Percentiles rank a stretch among this genome's conserved stretches.
These are phyloP conservation scores for Plodia interpunctella DNA, from an alignment of 1,140 invertebrate genomes.

Conservation along the genomic window DNA sequence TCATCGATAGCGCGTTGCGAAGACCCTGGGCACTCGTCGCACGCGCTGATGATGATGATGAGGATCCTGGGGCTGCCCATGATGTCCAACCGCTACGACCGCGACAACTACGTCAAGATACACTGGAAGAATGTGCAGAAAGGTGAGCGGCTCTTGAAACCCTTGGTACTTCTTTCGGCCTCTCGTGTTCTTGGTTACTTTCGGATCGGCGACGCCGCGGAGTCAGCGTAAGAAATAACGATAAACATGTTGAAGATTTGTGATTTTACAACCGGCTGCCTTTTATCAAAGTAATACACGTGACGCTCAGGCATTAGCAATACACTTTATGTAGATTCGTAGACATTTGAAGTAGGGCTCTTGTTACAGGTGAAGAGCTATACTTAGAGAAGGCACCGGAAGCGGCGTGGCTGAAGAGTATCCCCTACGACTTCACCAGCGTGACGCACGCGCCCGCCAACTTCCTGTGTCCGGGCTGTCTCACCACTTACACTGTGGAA, in stretches of 20 bases:
- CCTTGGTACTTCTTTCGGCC: too few relatives aligned
- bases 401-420: conserved; percentile 28
- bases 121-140: conserved; percentile 44
- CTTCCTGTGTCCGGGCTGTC: conserved; percentile 42
- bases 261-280: too few relatives aligned
- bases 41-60: conserved; percentile 39
- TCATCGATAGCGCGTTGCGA: conserved; percentile 30
- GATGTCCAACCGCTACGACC: conserved; percentile 55
- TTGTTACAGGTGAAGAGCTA: conserved; percentile 42
- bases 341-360: too few relatives aligned
- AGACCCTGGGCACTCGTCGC: conserved; percentile 34
- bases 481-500: conserved; percentile 35
- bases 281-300: too few relatives aligned
- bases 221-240: too few relatives aligned
- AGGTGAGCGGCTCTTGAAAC: too few relatives aligned
- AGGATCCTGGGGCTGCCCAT: conserved; percentile 42
- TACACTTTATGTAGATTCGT: too few relatives aligned
- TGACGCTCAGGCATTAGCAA: too few relatives aligned
- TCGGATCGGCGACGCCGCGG: too few relatives aligned
- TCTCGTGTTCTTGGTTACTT: too few relatives aligned
- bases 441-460: conserved; percentile 54
- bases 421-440: conserved; percentile 49
- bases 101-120: conserved; percentile 46
- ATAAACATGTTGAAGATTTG: too few relatives aligned
- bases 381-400: conserved; percentile 38